Percentiles rank a stretch among this genome's conserved stretches.
Conservation (phyloP, 2,888 invertebrate species). For the Sicus ferrugineus region DNA sequence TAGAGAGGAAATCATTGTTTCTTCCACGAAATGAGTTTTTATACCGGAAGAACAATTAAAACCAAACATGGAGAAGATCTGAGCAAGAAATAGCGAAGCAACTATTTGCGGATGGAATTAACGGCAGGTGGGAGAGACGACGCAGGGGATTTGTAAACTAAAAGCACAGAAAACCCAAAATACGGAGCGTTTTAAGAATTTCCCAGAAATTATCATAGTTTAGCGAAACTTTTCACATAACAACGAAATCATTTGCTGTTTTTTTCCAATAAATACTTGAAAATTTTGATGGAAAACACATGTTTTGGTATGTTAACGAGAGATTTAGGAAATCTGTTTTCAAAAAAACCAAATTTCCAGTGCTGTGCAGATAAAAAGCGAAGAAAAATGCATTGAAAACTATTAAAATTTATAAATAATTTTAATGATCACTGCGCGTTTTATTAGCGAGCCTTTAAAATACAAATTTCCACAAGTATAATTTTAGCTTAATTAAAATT, state of each 20-base stretch:
- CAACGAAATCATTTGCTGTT: background rate
- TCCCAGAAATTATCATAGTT: background rate
- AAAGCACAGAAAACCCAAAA: background rate
- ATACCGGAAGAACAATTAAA: background rate
- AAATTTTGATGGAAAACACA: constrained; percentile 10
- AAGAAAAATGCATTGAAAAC: background rate
- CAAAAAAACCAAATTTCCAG: too few species aligned
- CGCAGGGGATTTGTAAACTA: too few species aligned
- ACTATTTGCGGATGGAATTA: background rate
- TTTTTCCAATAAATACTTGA: too few species aligned
- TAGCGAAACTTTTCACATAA: background rate
- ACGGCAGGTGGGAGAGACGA: too few species aligned
- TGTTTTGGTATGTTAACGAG: background rate
- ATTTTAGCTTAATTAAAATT: too few species aligned
- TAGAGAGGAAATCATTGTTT: background rate
- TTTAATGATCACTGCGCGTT: background rate
- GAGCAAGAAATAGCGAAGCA: background rate
- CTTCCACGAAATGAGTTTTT: too few species aligned
- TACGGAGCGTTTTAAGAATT: background rate
- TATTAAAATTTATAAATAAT: background rate
- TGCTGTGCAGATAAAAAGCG: too few species aligned
- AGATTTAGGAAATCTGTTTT: background rate
- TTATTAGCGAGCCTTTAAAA: background rate
- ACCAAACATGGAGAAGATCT: background rate
- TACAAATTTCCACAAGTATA: too few species aligned